Evolutionary conservation across 1,140 invertebrate genomes (phyloP), one percentile per base, ranked within the genome.

Genomic region (Panagrolaimus sp.): DNA sequence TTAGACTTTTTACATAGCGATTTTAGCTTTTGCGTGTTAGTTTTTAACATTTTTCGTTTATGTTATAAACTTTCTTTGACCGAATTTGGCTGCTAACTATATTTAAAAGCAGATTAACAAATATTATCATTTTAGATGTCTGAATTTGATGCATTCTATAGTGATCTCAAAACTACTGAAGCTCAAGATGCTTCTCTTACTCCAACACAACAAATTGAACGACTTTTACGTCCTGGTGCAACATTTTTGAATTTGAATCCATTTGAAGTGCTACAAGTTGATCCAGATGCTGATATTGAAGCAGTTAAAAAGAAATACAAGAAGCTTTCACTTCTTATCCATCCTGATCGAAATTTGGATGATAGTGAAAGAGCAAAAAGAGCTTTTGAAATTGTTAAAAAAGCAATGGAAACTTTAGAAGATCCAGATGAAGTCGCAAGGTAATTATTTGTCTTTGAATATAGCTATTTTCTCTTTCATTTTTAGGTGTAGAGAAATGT

Each of bases 281-380:
- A 97, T 79, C 92, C 92, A 42, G 91, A 92, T 67, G 88, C 89
- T 27, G 84, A 89, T 42, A 83, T 97, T 47, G 92, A 95, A 77
- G 91, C 94, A 83, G 90, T 96, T 27, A 96, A 96, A 83, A 97
- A 95, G 83, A 95, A 95, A 85, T 98, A 97, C 84, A 89, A 92
- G 84, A 81, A 90, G 87, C 88, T 98, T 78, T 98, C 95, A 14
- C 93, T 98, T 84, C 87, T 98, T 72, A 92, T 98, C 0, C 96
- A 99, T 90, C 96, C 96, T 53, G 93, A 98, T 81, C 96, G 96
- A 87, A 98, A 98, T 87, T 90, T 90, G 84, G 91, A 98, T 87
- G 92, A 98, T 84, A 85, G 88, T 45, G 95, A 98, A 63, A 87
- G 93, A 85, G 92, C 96, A 11, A 92, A 98, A 84, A 89, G 90